phyloP scores from a whole-genome alignment of 2,888 invertebrate genomes.

The Raillietiella orientalis region DNA sequence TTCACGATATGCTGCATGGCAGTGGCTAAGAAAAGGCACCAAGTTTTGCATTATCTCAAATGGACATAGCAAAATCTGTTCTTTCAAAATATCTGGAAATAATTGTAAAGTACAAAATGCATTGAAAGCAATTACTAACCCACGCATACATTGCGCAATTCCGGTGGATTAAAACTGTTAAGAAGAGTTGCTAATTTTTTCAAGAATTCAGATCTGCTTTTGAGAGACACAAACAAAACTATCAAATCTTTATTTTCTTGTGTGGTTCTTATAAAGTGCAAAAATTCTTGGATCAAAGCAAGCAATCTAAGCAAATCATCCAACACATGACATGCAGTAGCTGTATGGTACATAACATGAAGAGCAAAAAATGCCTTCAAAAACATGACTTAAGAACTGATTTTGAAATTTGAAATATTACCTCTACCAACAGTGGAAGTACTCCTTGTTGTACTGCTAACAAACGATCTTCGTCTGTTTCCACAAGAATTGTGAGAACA shows the following conservation, averaged over 20 bases:
- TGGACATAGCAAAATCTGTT: constrained; percentile 41
- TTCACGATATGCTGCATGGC: constrained; percentile 44
- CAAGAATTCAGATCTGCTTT: constrained; percentile 65
- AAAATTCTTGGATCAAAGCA: constrained; percentile 16
- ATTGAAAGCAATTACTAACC: constrained; percentile 18
- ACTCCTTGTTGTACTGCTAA: constrained; percentile 72
- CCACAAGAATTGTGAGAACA: constrained; percentile 55
- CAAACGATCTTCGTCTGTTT: constrained; percentile 56
- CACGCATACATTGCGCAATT: constrained; percentile 41
- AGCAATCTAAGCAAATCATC: constrained; percentile 54
- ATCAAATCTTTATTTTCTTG: constrained; percentile 21
- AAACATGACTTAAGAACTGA: constrained; percentile 10
- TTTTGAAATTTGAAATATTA: constrained; percentile 12
- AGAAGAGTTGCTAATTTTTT: constrained; percentile 51
- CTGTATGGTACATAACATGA: constrained; percentile 77
- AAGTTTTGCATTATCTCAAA: constrained; percentile 43
- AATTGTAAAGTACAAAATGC: constrained; percentile 5
- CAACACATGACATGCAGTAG: constrained; percentile 54
- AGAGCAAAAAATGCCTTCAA: constrained; percentile 53
- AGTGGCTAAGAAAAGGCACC: constrained; percentile 52
- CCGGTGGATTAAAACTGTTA: constrained; percentile 58
- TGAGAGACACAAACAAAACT: constrained; percentile 15
- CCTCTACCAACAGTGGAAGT: constrained; percentile 41
- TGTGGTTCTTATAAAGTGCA: constrained; percentile 13
- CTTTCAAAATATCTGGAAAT: constrained; percentile 30